Evolutionary conservation across 2,888 invertebrate species (phyloP), one percentile per base, ranked within the genome.

Genomic region (Eugnorisma glareosa): DNA sequence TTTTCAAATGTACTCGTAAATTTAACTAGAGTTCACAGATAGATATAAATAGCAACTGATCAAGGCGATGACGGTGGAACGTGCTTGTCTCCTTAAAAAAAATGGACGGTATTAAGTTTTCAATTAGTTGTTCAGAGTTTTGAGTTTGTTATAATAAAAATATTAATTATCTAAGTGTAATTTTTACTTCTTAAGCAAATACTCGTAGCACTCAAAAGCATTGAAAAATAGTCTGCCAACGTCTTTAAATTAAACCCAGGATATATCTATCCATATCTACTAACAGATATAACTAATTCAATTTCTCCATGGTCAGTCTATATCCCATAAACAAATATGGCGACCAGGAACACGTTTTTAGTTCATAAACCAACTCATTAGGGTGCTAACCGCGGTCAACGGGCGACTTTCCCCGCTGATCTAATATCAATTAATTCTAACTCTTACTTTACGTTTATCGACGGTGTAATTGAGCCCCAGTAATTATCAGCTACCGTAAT

Each of bases 371-470:
- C 68, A 77, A 63, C 76, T 85, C 77, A 82, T 86, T 86, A 85
- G 78, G 80, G 83, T 78, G 73, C 69, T 76, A 78, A 84, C 86
- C 83, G 74, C 71, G 79, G 80, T 81, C 82, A 83, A 74, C 87
- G 75, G 82, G 81, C 84, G 84, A 90, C 90, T 91, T 91, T 91
- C 91, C 76, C 88, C 51, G 61, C 67, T 86, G 82, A 85, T 86
- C 82, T 82, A 81, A 88, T 85, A 86, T 83, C 79, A 83, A 87
- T 89, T 86, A 88, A 90, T 89, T 89, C 88, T 81, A 63, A 88
- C 89, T 88, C 89, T 89, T 91, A 91, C 88, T 89, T 88, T 87
- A 86, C 72, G 86, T 85, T 89, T 90, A 90, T 89, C 86, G 88
- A 76, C 84, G 83, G 69, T 86, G 87, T 90, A 90, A 91, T 89